A percentile compares a stretch with the other conserved stretches of the same genome.
Evolutionary conservation across 2,113 vertebrate species (phyloP).

Genomic region (Candoia aspera): DNA sequence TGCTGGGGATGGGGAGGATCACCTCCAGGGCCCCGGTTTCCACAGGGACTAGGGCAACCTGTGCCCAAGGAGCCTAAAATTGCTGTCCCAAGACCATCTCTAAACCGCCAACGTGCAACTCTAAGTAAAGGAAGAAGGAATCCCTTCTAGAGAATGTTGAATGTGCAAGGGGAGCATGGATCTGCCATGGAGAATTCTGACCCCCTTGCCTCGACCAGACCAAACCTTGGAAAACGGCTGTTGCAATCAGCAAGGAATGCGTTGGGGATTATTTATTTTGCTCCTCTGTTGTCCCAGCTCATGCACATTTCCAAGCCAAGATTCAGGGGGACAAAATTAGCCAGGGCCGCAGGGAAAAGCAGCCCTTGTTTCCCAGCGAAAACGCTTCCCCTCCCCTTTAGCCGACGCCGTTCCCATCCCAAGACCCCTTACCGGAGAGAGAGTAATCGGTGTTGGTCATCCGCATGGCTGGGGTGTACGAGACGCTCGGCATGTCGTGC

Average conservation of each 20-base stretch:
- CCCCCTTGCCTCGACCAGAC: neutral
- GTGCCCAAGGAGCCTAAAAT: neutral
- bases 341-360: slow-evolving; percentile 22
- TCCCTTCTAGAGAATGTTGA: neutral
- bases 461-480: slow-evolving; percentile 93
- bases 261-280: slow-evolving; percentile 1
- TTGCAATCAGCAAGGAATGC: accelerated
- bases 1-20: neutral
- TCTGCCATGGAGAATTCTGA: neutral
- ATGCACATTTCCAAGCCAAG: neutral
- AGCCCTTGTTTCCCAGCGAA: slow-evolving; percentile 20
- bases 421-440: slow-evolving; percentile 86
- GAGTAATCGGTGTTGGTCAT: slow-evolving; percentile 94
- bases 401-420: slow-evolving; percentile 50
- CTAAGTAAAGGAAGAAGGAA: neutral
- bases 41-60: neutral
- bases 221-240: neutral
- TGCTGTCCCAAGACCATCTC: neutral
- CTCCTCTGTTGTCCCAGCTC: slow-evolving; percentile 15
- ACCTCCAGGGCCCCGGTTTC: neutral
- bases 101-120: neutral
- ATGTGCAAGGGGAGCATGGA: neutral
- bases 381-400: slow-evolving; percentile 20
- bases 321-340: neutral
- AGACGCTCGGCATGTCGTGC: slow-evolving; percentile 94